Base-by-base conservation (phyloP, 1,140 invertebrate genomes). In the Archegozetes longisetosus region DNA sequence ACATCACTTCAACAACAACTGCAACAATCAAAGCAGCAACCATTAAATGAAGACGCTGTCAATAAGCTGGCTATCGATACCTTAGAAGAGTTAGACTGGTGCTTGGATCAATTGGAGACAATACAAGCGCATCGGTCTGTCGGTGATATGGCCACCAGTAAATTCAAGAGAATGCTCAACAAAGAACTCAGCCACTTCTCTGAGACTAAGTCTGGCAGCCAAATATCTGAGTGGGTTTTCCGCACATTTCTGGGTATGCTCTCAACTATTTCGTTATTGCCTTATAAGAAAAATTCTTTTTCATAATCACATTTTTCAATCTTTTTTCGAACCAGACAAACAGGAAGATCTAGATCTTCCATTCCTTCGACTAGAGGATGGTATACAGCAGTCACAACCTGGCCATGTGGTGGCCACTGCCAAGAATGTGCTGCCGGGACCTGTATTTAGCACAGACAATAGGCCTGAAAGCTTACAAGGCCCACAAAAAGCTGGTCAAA, bases 101-200 rank as follows among this genome's bases (percentile, higher is more conserved):
- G 95, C 74, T 77, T 99, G 74, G 93, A 98, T 76, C 94, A 98
- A 76, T 76, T 98, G 74, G 94, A 98, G 78, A 96, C 92, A 58
- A 96, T 99, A 72, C 94, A 98, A 79, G 96, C 94, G 51, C 93
- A 98, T 77, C 82, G 92, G 70, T 96, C 91, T 68, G 94, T 99
- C 62, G 95, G 91, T 61, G 94, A 99, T 74, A 98, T 98, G 94
- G 95, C 95, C 66, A 95, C 94, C 52, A 85, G 90, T 65, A 99
- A 99, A 93, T 98, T 98, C 80, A 97, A 97, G 76, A 83, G 93
- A 73, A 96, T 98, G 90, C 81, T 98, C 70, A 98, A 98, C 78
- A 94, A 97, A 78, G 95, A 98, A 75, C 79, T 98, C 66, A 96
- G 88, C 71, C 93, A 97, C 74, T 98, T 98, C 76, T 96, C 93